Conservation (phyloP, 1,140 invertebrate genomes). For the Drosophila ogumai region DNA sequence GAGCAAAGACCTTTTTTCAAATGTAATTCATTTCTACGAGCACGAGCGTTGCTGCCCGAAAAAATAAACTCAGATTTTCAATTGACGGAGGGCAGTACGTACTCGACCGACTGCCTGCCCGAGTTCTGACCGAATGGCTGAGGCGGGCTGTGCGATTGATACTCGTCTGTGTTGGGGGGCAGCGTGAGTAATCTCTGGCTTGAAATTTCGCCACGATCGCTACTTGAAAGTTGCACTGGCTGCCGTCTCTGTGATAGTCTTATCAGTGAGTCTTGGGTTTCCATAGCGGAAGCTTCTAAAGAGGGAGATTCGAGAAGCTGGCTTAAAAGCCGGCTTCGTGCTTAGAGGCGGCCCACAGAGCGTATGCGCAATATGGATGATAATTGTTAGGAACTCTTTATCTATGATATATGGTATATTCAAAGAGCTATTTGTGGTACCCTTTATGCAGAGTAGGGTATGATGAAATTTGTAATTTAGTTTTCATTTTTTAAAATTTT, state of each 20-base stretch:
- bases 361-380: slow-evolving; percentile 18
- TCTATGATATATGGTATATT: neutral
- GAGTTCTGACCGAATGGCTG: slow-evolving; percentile 34
- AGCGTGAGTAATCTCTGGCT: slow-evolving; percentile 32
- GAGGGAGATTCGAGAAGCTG: slow-evolving; percentile 2
- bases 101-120: slow-evolving; percentile 29
- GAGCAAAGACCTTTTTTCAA: slow-evolving; percentile 38
- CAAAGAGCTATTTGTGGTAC: neutral
- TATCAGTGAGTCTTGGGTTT: slow-evolving; percentile 39
- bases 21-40: slow-evolving; percentile 23
- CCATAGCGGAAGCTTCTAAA: slow-evolving; percentile 40
- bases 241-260: slow-evolving; percentile 9
- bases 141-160: slow-evolving; percentile 4
- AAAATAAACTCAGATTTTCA: slow-evolving; percentile 51
- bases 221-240: slow-evolving; percentile 28
- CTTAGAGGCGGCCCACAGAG: slow-evolving; percentile 8
- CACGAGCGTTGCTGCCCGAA: slow-evolving; percentile 20
- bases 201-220: slow-evolving; percentile 41
- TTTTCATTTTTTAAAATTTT: too few species aligned
- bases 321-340: slow-evolving; percentile 2
- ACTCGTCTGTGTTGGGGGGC: neutral
- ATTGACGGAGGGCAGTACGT: slow-evolving; percentile 51
- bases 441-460: neutral
- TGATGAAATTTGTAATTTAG: neutral
- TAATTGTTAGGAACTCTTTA: slow-evolving; percentile 8